phyloP scores from a whole-genome alignment of 2,888 invertebrate genomes.

The Pristionchus mayeri region DNA sequence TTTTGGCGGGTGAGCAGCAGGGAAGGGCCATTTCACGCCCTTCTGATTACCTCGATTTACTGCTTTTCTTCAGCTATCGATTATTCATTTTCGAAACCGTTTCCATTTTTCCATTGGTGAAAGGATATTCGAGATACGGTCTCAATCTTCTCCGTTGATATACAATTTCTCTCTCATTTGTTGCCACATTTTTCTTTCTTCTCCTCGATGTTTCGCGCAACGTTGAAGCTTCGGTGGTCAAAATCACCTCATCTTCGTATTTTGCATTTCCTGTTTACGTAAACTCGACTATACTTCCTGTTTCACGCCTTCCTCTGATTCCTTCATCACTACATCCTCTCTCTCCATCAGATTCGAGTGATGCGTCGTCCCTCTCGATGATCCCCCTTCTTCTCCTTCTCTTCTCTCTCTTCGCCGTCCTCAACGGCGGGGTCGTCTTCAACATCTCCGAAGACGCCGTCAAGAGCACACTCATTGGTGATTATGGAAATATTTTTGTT shows the following conservation, averaged over 20 bases:
- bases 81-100: not conserved
- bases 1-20: not conserved
- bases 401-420: not conserved
- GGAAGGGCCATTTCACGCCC: not conserved
- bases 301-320: no score
- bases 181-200: no score
- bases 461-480: not conserved
- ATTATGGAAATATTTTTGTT: not conserved
- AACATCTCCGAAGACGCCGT: constrained; percentile 33
- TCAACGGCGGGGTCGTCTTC: constrained; percentile 13
- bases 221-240: no score
- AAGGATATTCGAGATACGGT: no score
- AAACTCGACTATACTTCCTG: no score
- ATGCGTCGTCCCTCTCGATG: constrained; percentile 21
- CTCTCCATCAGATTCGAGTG: not conserved
- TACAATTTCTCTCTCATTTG: no score
- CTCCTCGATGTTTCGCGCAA: no score
- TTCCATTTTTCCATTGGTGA: not conserved
- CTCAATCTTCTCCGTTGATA: no score
- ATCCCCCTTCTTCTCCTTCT: constrained; percentile 1
- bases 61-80: not conserved
- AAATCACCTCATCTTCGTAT: no score
- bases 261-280: not conserved
- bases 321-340: not conserved
- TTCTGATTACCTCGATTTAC: not conserved